Base-by-base conservation (phyloP, 2,797 vertebrate genomes). In the Chanos chanos region DNA sequence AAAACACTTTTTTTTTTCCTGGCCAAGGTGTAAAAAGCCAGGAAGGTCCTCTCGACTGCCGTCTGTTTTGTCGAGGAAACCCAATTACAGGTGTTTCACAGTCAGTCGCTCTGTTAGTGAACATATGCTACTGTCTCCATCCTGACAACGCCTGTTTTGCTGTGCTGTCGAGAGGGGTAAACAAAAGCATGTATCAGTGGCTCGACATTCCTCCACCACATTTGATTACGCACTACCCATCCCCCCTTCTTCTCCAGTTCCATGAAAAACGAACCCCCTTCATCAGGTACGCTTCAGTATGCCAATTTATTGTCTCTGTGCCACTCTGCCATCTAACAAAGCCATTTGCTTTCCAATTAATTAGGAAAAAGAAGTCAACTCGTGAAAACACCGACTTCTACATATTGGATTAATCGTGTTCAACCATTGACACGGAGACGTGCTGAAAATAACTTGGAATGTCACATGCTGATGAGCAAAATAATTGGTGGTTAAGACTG, bases 401-500 rank as follows among this genome's bases (percentile, higher is more conserved):
- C 60, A 16, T 66, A 77, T 51, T 48, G 58, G 62, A 79, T 82
- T 80, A 81, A 82, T 78, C 79, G 69, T 57, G 66, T 64, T 81
- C 70, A 61, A 66, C 53, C 60, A 39, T 55, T 60, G 68, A 80
- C 63, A 64, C 41, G 66, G 66, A 30, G 30, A 71, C 55, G 64
- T 28, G 58, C 50, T 75, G 59, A 66, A 64, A 75, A 79, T 54
- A 72, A 64, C 70, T 75, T 54, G 33, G 18, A 61, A 71, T 53
- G 49, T 76, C 69, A 72, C 68, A 66, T 79, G 64, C 69, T 77
- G 79, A 83, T 79, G 77, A 81, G 77, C 69, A 76, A 78, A 85
- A 86, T 83, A 85, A 86, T 79, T 82, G 82, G 72, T 74, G 79
- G 74, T 71, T 52, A 71, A 70, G 69, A 70, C 36, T 48, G 45